Percentiles rank a stretch among this genome's conserved stretches.
phyloP scores from a whole-genome alignment of 2,797 vertebrate genomes.

The Brachyalestes nurse region DNA sequence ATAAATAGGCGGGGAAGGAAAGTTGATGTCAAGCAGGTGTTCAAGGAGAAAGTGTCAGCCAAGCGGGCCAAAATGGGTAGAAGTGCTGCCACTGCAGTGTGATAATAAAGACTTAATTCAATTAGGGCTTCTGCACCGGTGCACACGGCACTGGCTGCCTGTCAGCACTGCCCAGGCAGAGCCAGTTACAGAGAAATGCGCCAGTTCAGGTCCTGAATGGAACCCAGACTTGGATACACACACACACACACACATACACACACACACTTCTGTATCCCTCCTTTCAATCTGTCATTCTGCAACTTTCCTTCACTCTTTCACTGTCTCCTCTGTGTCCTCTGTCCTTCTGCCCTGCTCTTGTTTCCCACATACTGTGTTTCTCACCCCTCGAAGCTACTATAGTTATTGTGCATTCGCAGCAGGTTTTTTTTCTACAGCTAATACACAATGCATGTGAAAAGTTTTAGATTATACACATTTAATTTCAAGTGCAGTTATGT shows the following conservation, averaged over 20 bases:
- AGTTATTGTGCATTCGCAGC: no score
- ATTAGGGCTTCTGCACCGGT: slow-evolving; percentile 82
- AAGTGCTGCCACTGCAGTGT: slow-evolving; percentile 83
- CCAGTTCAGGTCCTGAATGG: slow-evolving; percentile 25
- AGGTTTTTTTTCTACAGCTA: no score
- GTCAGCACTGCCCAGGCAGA: slow-evolving; percentile 48
- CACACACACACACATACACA: slow-evolving; percentile 62
- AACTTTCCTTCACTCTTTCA: not conserved
- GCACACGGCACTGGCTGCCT: slow-evolving; percentile 63
- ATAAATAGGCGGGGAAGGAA: slow-evolving; percentile 79
- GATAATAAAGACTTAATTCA: slow-evolving; percentile 87
- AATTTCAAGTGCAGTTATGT: no score
- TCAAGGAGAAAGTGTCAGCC: slow-evolving; percentile 87
- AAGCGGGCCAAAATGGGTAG: slow-evolving; percentile 72
- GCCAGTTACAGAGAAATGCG: not conserved
- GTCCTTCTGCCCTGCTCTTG: not conserved
- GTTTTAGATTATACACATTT: no score
- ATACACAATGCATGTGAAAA: no score
- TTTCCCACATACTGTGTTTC: not conserved
- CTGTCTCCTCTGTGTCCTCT: not conserved
- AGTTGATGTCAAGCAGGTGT: slow-evolving; percentile 85
- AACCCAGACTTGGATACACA: slow-evolving; percentile 47
- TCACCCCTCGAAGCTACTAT: no score
- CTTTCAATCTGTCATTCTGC: not conserved
- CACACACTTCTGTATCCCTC: slow-evolving; percentile 40